Base-by-base conservation (phyloP, 2,888 invertebrate species). In the Eilema sororculum region DNA sequence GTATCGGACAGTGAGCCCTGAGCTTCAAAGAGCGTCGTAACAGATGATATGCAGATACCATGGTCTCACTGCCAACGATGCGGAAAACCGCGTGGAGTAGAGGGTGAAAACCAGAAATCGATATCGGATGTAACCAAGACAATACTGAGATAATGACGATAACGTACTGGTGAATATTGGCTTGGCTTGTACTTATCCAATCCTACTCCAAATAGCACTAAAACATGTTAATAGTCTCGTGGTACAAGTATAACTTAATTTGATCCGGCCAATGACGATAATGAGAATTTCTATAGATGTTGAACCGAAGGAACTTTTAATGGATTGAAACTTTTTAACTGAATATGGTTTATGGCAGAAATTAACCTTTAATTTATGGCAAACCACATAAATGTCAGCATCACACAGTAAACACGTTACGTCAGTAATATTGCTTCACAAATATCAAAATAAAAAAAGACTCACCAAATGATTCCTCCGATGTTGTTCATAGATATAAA, bases 381-480 rank as follows among this genome's bases (percentile, higher is more conserved):
- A 6, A 37, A 37, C 22, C 22, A 12, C 16, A 24, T 24, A 61
- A 61, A 61, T 22, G 12, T 33, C 12, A 13, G 13, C 4, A 41
- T 41, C 20, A 61, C 22, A 33, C 22, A 61, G 33, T 16, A 25
- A 37, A 41, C 41, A 20, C 24, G 24, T n/a, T n/a, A 61, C 33
- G n/a, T 6, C 5, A 61, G 22, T 10, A 37, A 33, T 4, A 37
- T 57, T 24, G 20, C 12, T 20, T 9, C 30, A 58, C 12, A 59
- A 65, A 64, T 46, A n/a, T n/a, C n/a, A n/a, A 67, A 67, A 33
- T 9, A 46, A 22, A 37, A n/a, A 63, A 64, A n/a, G 10, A 82
- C 86, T 86, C 64, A 86, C 86, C 86, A 79, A 82, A 83, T 67
- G 61, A 69, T 71, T 68, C 69, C 75, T 78, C 76, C 72, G 72